Conservation (phyloP, 2,888 invertebrate species). For the Caenorhabditis sp. region DNA sequence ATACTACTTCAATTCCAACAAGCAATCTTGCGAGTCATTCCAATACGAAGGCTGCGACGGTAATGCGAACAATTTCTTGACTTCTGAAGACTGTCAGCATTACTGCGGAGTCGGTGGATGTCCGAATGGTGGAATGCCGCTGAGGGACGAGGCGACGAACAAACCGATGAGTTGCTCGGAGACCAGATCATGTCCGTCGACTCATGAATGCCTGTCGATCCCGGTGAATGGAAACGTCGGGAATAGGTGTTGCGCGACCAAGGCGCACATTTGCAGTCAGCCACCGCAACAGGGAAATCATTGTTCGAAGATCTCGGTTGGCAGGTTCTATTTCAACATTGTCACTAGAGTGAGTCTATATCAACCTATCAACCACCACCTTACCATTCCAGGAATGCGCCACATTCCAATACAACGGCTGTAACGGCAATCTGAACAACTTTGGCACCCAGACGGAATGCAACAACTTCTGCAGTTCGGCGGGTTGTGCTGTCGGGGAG, state of each 20-base stretch:
- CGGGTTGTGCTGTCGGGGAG: slow-evolving; percentile 80
- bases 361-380: neutral
- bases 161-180: slow-evolving; percentile 74
- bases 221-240: slow-evolving; percentile 73
- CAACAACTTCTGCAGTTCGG: slow-evolving; percentile 79
- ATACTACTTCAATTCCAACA: slow-evolving; percentile 79
- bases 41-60: slow-evolving; percentile 81
- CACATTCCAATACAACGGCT: slow-evolving; percentile 77
- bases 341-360: slow-evolving; percentile 65
- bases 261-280: slow-evolving; percentile 79
- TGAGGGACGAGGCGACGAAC: slow-evolving; percentile 75
- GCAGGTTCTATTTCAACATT: slow-evolving; percentile 73
- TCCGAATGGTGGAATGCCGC: slow-evolving; percentile 80
- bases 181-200: slow-evolving; percentile 69
- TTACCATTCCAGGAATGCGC: slow-evolving; percentile 60
- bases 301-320: slow-evolving; percentile 75
- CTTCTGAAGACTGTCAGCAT: slow-evolving; percentile 76
- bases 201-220: slow-evolving; percentile 78
- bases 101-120: slow-evolving; percentile 81
- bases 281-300: slow-evolving; percentile 80
- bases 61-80: slow-evolving; percentile 78
- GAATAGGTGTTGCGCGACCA: slow-evolving; percentile 79
- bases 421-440: slow-evolving; percentile 77
- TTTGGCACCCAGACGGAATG: slow-evolving; percentile 76
- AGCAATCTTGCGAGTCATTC: slow-evolving; percentile 79